Base-by-base conservation (phyloP, 2,797 vertebrate genomes). In the Remorina albescens region DNA sequence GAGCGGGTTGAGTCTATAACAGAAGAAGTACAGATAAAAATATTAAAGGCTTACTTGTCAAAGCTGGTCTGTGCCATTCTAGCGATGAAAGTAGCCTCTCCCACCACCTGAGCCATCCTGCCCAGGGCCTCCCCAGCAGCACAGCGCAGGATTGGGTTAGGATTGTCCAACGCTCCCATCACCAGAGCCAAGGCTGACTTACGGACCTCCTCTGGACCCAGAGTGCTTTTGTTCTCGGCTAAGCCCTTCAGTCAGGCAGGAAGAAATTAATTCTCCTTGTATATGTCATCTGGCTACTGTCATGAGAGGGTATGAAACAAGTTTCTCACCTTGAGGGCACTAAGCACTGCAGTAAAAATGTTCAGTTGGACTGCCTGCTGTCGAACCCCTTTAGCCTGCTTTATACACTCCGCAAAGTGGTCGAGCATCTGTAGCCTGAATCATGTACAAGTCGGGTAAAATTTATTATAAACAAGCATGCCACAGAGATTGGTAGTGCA, bases 31-130 rank as follows among this genome's bases (percentile, higher is more conserved):
- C 2, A 55, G 8, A 50, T 36, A 57, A 2, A 72, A 8, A 53
- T 23, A 53, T n/a, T 1, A 65, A 47, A 51, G 76, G 11, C 95
- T 86, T 95, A 99, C 98, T 99, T 99, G 93, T 99, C 98, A 89
- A 99, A 99, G 89, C 98, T 99, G 83, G 97, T 96, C 26, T 99
- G 98, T 65, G 98, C 98, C 98, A 99, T 99, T 88, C 97, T 94
- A 81, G 98, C 98, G 46, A 99, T 99, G 86, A 99, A 99, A 37
- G 96, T 96, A 32, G 96, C 98, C 91, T 99, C 98, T 85, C 97
- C 98, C 54, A 99, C 98, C 72, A 99, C 98, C 67, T 99, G 98
- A 65, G 98, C 98, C 98, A 99, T 99, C 88, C 98, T 96, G 34
- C 98, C 98, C 73, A 99, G 94, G 59, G 98, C 98, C 89, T 99